Conservation (phyloP, 2,888 invertebrate species). For the Drosophila kambysellisi region DNA sequence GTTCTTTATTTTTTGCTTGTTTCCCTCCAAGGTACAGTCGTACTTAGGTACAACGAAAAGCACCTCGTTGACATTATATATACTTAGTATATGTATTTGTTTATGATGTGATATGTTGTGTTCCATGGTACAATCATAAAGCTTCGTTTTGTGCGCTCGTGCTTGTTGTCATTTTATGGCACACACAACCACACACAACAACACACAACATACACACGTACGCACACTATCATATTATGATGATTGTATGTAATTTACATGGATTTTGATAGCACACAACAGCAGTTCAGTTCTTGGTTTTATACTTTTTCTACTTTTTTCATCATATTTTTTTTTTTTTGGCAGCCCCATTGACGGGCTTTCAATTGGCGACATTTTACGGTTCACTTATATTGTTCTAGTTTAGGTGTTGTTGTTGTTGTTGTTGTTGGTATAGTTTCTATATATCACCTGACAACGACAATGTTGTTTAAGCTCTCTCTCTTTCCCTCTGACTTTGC, state of each 20-base stretch:
- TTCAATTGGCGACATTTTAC: conserved; percentile 66
- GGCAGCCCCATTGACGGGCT: conserved; percentile 67
- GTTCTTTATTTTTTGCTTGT: background rate
- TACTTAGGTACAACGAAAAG: background rate
- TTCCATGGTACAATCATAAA: conserved; percentile 55
- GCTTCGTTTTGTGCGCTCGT: conserved; percentile 49
- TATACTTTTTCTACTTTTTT: conserved; percentile 4
- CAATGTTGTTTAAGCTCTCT: background rate
- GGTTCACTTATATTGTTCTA: conserved; percentile 45
- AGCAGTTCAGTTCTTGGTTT: background rate
- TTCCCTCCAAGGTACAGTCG: background rate
- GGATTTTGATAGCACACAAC: conserved; percentile 63
- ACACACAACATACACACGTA: conserved; percentile 27
- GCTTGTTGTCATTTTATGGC: conserved; percentile 62
- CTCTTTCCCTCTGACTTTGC: background rate
- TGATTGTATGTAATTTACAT: conserved; percentile 78
- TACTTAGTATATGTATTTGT: background rate
- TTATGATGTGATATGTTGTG: conserved; percentile 31
- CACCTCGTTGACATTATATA: background rate
- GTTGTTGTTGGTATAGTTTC: conserved; percentile 41
- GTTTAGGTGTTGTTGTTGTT: conserved; percentile 26
- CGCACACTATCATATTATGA: conserved; percentile 51
- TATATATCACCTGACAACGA: conserved; percentile 48
- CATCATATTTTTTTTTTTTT: conserved; percentile 25
- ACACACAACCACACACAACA: conserved; percentile 34